Evolutionary conservation across 2,113 vertebrate genomes (phyloP), one percentile per base, ranked within the genome.

Genomic region (Merops nubicus): DNA sequence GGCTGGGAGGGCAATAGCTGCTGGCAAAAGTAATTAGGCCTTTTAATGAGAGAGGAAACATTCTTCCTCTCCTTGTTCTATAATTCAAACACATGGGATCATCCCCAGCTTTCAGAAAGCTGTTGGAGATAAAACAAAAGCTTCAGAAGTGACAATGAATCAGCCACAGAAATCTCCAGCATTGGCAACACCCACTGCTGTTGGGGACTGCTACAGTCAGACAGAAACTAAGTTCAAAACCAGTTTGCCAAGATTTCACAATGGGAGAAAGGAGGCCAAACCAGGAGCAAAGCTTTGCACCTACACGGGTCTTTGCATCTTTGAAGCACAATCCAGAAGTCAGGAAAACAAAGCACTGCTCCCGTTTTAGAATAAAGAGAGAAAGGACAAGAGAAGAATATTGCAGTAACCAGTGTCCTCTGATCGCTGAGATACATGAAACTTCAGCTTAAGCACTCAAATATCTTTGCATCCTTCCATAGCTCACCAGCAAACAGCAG

Each of bases 161-260:
- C 38, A 74, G 18, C 4, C 54, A 68, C n/a, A 12, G 78, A 81
- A 91, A 53, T 33, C 38, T 79, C 33, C 53, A 89, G 72, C 1
- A 1, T 2, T n/a, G 80, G 68, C 89, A 96, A 72, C 89, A 89
- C 64, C 68, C 60, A n/a, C 33, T 81, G 54, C 72, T 86, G 11
- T 2, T 75, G 72, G 50, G 56, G 64, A 89, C 86, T 73, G 88
- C 54, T 7, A 43, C 13, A 57, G 70, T 53, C 84, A 93, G 84
- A 54, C 78, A 90, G 82, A 80, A 85, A 77, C 25, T 8, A 26
- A 54, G 56, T 7, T 68, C 79, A 70, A 86, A 97, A 94, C 88
- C 88, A 92, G 93, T 93, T 92, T 95, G 85, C 96, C 92, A 78
- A 48, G 92, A 90, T 95, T 96, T 81, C 96, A 91, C 88, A 96